Base-by-base conservation (phyloP, 2,888 invertebrate genomes). In the Leptopilina syphax region DNA sequence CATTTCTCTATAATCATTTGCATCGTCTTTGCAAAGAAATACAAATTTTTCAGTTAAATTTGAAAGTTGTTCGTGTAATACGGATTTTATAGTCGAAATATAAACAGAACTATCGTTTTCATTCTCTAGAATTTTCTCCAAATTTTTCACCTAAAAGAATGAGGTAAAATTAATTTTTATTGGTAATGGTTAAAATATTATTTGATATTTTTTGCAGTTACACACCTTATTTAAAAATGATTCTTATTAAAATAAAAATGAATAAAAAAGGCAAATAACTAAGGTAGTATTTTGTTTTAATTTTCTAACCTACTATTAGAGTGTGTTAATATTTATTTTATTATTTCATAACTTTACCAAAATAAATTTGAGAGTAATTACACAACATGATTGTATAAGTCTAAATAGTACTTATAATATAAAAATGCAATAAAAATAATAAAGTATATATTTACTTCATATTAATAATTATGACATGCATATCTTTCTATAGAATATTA, bases 1-100 rank as follows among this genome's bases (percentile, higher is more conserved):
- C 84, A 90, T 85, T 81, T 90, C 88, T 66, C 87, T 82, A 76
- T 87, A 90, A 80, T 87, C 88, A 1, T 68, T 81, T 65, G 80
- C 80, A 27, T 88, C 86, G 18, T 90, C 90, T 13, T 86, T 87
- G 3, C 86, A 84, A 8, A 87, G 81, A 44, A 79, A 83, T 3
- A 88, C 87, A 84, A 90, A 89, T 77, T 89, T 90, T 65, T 87
- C 84, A 44, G 85, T 85, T 67, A 91, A 77, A n/a, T 47, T 81
- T 44, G 84, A 80, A 24, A 91, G 80, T 77, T 88, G 89, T 18
- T 89, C 87, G 9, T 87, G 80, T 1, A 92, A 63, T 3, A 85
- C 65, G 1, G 88, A 87, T 50, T 87, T 89, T 3, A 85, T 77
- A 5, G 81, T 80, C 10, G 78, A 12, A 7, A 86, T 80, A 63